Base-by-base conservation (phyloP, 2,888 invertebrate genomes). In the Rhabditoides inermis region DNA sequence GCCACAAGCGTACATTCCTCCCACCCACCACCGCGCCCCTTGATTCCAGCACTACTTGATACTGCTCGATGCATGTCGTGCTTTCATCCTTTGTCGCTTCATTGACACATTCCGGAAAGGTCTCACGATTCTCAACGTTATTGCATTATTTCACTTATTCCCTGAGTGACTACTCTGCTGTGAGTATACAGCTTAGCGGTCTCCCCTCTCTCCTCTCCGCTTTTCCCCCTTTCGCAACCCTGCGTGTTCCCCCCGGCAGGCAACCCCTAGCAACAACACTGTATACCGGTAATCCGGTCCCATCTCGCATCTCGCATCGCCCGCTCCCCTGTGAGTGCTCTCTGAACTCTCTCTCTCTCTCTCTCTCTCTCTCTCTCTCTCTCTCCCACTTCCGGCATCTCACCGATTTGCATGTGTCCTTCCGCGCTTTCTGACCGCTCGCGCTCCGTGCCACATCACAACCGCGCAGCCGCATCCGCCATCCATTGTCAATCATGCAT, bases 331-430 rank as follows among this genome's bases (percentile, higher is more conserved):
- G 15, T 37, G 12, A 6, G 12, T 41, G 23, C 7, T 7, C 23
- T 26, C 23, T 26, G 20, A 10, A 23, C 41, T n/a, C n/a, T n/a
- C n/a, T n/a, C n/a, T n/a, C n/a, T n/a, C n/a, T n/a, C n/a, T n/a
- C n/a, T n/a, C n/a, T 46, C 46, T 46, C 46, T 40, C 40, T 20
- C 48, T 37, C 37, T 27, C 39, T 40, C 30, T 48, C 39, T 40
- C 48, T 36, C 40, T 48, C 48, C 22, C 45, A 32, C 47, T 47
- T 25, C 35, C 30, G 20, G n/a, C n/a, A n/a, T n/a, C n/a, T n/a
- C 32, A 45, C 36, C 26, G 36, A 46, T 32, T 45, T 22, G 20
- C 45, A 15, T 15, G 20, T 27, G 18, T 27, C 42, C 27, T 10
- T 26, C 30, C 28, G 30, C 45, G 32, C 22, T 32, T 23, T 32